These are phyloP conservation scores for Drosophila orosa DNA, from an alignment of 1,140 invertebrate species.

Conservation along the genomic window DNA sequence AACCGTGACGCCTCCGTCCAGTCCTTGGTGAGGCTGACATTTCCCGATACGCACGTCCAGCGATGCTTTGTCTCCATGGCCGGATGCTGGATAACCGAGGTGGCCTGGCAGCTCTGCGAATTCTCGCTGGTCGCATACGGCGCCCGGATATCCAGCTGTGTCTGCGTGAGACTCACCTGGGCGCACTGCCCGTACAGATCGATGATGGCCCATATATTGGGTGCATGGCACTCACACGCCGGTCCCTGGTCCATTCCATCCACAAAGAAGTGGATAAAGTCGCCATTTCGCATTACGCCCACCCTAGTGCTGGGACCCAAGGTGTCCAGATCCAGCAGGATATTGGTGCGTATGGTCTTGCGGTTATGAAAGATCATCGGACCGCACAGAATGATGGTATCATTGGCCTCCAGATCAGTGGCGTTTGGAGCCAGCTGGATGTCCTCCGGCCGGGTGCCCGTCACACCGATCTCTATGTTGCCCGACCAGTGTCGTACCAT, in stretches of 20 bases:
- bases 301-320: conserved; percentile 90
- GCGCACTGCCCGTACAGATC: conserved; percentile 97
- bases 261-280: conserved; percentile 95
- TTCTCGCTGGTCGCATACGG: conserved; percentile 84
- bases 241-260: conserved; percentile 95
- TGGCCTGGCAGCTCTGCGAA: conserved; percentile 83
- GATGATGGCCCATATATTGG: conserved; percentile 95
- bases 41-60: conserved; percentile 81
- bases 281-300: conserved; percentile 94
- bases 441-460: conserved; percentile 94
- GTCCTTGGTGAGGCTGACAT: conserved; percentile 79
- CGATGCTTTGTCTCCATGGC: conserved; percentile 78
- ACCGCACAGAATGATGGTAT: conserved; percentile 96
- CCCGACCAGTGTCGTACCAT: conserved; percentile 97
- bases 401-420: conserved; percentile 93
- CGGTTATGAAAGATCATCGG: conserved; percentile 93
- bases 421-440: conserved; percentile 94
- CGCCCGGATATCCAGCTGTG: conserved; percentile 77
- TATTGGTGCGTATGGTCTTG: conserved; percentile 92
- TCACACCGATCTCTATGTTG: conserved; percentile 94
- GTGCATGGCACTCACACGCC: conserved; percentile 92
- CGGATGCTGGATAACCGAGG: conserved; percentile 80
- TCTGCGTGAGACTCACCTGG: conserved; percentile 88
- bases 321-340: conserved; percentile 92
- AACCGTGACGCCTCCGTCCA: conserved; percentile 79